Conservation (phyloP, 2,797 vertebrate genomes). For the Hippoglossus hippoglossus region DNA sequence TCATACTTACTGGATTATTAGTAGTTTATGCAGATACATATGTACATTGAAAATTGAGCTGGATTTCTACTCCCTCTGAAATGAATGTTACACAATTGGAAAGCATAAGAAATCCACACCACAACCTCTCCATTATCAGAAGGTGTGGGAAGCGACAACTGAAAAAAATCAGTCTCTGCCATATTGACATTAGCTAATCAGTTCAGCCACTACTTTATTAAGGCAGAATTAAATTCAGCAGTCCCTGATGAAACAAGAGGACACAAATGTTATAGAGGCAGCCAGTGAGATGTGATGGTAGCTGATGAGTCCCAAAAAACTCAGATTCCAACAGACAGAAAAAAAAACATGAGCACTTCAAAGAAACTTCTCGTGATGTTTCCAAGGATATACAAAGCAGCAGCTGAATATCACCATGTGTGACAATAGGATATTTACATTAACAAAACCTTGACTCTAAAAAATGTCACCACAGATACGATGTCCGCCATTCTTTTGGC, state of each 20-base stretch:
- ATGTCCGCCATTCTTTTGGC: neutral
- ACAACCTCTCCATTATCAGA: no score
- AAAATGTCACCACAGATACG: neutral
- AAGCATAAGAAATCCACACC: no score
- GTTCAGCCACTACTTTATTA: no score
- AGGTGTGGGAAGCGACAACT: no score
- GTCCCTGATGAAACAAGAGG: conserved; percentile 1
- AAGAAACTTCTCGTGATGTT: neutral
- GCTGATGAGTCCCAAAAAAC: neutral
- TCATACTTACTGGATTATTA: no score
- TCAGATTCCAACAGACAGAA: neutral
- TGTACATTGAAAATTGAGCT: no score
- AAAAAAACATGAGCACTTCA: neutral
- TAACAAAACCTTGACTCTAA: neutral
- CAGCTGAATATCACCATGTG: neutral
- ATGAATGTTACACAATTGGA: no score
- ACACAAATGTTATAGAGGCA: neutral
- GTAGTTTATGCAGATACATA: no score
- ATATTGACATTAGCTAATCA: no score
- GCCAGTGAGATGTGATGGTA: neutral
- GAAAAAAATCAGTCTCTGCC: no score
- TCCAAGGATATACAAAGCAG: neutral
- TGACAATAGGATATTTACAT: neutral
- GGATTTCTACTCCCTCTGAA: no score
- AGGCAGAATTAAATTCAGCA: neutral